phyloP scores from a whole-genome alignment of 2,888 invertebrate genomes.

The Caenorhabditis panamensis region DNA sequence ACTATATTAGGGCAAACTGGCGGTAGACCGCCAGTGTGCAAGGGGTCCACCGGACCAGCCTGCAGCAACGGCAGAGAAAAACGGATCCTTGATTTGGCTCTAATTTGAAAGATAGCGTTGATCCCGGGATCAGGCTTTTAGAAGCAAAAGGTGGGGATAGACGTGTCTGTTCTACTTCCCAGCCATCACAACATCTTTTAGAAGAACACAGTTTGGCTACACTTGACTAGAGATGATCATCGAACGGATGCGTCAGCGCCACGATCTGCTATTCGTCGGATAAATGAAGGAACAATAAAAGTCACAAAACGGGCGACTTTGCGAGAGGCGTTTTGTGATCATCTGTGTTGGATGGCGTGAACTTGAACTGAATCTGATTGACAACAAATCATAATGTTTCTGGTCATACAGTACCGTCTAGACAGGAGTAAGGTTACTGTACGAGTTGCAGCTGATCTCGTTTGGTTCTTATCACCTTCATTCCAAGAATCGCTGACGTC shows the following conservation, averaged over 20 bases:
- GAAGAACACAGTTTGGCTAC: slow-evolving; percentile 1
- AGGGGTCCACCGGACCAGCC: too few relatives aligned
- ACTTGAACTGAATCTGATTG: background rate
- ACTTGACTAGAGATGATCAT: slow-evolving; percentile 21
- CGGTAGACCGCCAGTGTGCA: too few relatives aligned
- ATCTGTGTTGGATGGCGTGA: slow-evolving; percentile 3
- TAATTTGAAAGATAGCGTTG: too few relatives aligned
- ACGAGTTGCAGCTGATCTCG: background rate
- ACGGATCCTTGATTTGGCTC: too few relatives aligned
- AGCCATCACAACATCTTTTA: background rate
- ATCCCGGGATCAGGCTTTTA: too few relatives aligned
- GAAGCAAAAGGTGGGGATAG: too few relatives aligned
- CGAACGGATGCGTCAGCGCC: background rate
- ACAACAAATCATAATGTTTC: background rate
- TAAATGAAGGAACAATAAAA: slow-evolving; percentile 2
- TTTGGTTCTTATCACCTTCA: background rate
- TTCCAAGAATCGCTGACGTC: background rate
- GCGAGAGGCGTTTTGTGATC: background rate
- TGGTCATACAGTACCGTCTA: too few relatives aligned
- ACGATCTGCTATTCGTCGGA: background rate
- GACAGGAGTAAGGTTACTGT: too few relatives aligned
- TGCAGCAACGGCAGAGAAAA: too few relatives aligned
- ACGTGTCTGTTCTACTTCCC: too few relatives aligned
- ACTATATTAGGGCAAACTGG: too few relatives aligned
- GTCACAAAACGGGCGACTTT: slow-evolving; percentile 9